Conservation (phyloP, 1,140 invertebrate species). For the Meloidogyne hapla region DNA sequence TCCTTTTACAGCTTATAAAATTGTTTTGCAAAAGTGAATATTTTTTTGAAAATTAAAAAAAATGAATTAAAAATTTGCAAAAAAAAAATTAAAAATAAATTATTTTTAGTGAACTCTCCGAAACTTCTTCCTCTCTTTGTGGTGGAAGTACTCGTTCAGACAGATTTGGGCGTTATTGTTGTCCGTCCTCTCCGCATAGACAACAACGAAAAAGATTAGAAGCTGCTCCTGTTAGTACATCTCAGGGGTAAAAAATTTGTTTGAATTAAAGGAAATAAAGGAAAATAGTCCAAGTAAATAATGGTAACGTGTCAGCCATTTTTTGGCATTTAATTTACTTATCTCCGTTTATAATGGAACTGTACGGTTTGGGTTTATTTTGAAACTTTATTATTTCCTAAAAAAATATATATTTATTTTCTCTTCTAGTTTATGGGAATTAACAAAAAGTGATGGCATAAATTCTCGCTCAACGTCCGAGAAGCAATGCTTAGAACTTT, state of each 20-base stretch:
- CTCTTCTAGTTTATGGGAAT: slow-evolving; percentile 5
- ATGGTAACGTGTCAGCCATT: too few relatives aligned
- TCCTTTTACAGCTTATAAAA: slow-evolving; percentile 20
- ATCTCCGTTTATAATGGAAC: too few relatives aligned
- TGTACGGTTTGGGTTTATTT: too few relatives aligned
- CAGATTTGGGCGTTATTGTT: neutral
- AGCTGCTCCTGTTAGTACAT: neutral
- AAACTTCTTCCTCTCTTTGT: slow-evolving; percentile 21
- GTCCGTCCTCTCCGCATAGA: neutral
- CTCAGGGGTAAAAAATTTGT: neutral
- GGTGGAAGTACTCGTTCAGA: neutral
- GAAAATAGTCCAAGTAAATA: too few relatives aligned
- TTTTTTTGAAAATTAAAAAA: neutral
- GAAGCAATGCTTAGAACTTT: neutral
- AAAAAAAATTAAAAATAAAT: neutral
- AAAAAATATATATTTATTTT: too few relatives aligned
- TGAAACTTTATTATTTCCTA: too few relatives aligned
- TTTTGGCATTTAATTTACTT: too few relatives aligned
- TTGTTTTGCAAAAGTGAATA: slow-evolving; percentile 17
- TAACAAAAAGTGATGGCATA: neutral
- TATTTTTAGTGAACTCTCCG: slow-evolving; percentile 7
- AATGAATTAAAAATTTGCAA: neutral
- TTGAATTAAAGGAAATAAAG: too few relatives aligned
- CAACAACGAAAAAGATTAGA: neutral
- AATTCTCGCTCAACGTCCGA: neutral